Conservation (phyloP, 2,113 vertebrate genomes). For the Nansenia antarctica region DNA sequence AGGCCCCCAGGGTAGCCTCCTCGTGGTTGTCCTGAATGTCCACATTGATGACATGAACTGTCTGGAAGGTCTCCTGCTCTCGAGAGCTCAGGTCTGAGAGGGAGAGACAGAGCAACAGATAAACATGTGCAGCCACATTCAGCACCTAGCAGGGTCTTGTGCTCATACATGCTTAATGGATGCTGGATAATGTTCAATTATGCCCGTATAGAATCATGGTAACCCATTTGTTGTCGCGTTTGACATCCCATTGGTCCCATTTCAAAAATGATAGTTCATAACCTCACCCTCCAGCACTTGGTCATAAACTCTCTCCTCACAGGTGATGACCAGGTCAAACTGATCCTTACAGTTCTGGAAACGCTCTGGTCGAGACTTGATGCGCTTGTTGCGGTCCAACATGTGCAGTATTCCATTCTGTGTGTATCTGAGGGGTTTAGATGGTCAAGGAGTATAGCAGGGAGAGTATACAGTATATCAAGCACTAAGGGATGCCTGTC, state of each 20-base stretch:
- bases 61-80: conserved; percentile 95
- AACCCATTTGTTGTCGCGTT: not conserved
- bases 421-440: conserved; percentile 85
- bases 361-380: conserved; percentile 93
- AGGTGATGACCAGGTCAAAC: conserved; percentile 97
- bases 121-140: not conserved
- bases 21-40: conserved; percentile 99
- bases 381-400: conserved; percentile 98
- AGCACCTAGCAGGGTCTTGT: not conserved
- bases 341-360: conserved; percentile 97
- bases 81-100: conserved; percentile 81
- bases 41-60: conserved; percentile 97
- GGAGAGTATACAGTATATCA: not conserved
- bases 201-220: no score
- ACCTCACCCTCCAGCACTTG: conserved; percentile 97
- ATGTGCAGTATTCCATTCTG: conserved; percentile 99
- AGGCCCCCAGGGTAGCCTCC: conserved; percentile 95
- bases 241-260: not conserved
- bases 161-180: not conserved
- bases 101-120: conserved; percentile 13
- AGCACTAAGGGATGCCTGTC: not conserved
- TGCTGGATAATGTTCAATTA: not conserved
- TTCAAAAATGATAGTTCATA: not conserved
- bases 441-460: conserved; percentile 82
- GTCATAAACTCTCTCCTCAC: conserved; percentile 97